These are phyloP conservation scores for Sebastes hubbsi DNA, from an alignment of 2,797 vertebrate species.

Conservation along the genomic window DNA sequence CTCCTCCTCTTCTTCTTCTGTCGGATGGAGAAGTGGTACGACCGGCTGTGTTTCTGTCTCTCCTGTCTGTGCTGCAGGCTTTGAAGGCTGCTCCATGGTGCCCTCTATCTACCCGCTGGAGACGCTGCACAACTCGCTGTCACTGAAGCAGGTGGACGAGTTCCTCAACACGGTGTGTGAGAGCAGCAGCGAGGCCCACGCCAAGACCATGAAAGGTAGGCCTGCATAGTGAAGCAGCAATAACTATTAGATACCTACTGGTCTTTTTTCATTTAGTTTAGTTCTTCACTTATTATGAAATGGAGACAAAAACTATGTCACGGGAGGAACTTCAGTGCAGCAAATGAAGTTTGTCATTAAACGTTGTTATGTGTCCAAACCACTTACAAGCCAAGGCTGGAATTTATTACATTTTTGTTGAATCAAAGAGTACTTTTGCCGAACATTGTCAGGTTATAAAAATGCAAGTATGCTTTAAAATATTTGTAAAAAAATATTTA, in stretches of 20 bases:
- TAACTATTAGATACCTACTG: accelerated
- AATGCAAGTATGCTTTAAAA: not conserved
- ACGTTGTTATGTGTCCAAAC: not conserved
- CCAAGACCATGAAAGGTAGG: conserved; percentile 88
- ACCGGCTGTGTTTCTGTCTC: conserved; percentile 45
- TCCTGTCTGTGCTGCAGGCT: conserved; percentile 83
- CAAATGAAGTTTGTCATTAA: not conserved
- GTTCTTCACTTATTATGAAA: not conserved
- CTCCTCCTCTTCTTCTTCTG: not conserved
- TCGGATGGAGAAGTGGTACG: conserved; percentile 33
- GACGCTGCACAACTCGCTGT: conserved; percentile 98
- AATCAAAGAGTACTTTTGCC: not conserved
- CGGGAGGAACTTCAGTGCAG: not conserved
- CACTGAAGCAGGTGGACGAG: conserved; percentile 94
- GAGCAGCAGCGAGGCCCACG: conserved; percentile 86
- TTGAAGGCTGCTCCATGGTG: conserved; percentile 98
- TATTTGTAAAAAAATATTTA: not conserved
- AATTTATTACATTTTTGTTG: not conserved
- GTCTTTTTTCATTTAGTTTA: not conserved
- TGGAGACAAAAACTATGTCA: not conserved
- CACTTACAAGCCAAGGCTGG: not conserved
- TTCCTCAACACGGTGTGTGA: conserved; percentile 92
- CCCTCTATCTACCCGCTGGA: conserved; percentile 97
- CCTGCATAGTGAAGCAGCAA: not conserved
- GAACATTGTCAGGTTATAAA: not conserved